A percentile compares a stretch with the other conserved stretches of the same genome.
phyloP scores from a whole-genome alignment of 2,888 invertebrate genomes.

The Embidobia sp. region DNA sequence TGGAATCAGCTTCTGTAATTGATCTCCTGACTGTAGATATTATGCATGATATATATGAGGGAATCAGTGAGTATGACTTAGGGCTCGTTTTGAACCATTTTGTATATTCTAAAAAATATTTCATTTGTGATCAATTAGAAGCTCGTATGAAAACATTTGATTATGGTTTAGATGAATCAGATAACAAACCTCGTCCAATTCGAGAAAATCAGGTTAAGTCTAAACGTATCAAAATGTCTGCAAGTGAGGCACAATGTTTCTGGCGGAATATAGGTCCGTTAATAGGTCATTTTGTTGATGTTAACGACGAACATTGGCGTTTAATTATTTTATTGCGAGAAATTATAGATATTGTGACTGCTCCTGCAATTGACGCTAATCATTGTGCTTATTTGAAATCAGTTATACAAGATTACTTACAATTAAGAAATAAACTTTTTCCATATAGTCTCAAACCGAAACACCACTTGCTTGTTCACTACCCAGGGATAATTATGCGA shows the following conservation, averaged over 20 bases:
- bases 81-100: slow-evolving; percentile 61
- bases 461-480: slow-evolving; percentile 64
- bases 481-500: slow-evolving; percentile 30
- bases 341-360: slow-evolving; percentile 58
- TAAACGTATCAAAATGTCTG: slow-evolving; percentile 54
- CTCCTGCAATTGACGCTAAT: slow-evolving; percentile 32
- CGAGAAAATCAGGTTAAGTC: slow-evolving; percentile 2
- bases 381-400: slow-evolving; percentile 31
- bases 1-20: slow-evolving; percentile 3
- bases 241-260: slow-evolving; percentile 55
- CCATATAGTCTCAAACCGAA: slow-evolving; percentile 55
- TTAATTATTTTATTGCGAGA: slow-evolving; percentile 55
- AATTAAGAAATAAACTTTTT: slow-evolving; percentile 10
- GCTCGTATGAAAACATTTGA: slow-evolving; percentile 33
- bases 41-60: slow-evolving; percentile 62
- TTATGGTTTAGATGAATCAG: slow-evolving; percentile 39
- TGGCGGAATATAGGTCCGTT: slow-evolving; percentile 57
- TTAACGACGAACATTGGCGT: slow-evolving; percentile 50
- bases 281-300: slow-evolving; percentile 45
- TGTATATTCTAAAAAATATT: slow-evolving; percentile 47
- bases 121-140: slow-evolving; percentile 44
- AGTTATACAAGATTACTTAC: slow-evolving; percentile 53
- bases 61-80: slow-evolving; percentile 62
- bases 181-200: slow-evolving; percentile 46
- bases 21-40: slow-evolving; percentile 44